Conservation (phyloP, 2,797 vertebrate species). For the Anniella stebbinsi region DNA sequence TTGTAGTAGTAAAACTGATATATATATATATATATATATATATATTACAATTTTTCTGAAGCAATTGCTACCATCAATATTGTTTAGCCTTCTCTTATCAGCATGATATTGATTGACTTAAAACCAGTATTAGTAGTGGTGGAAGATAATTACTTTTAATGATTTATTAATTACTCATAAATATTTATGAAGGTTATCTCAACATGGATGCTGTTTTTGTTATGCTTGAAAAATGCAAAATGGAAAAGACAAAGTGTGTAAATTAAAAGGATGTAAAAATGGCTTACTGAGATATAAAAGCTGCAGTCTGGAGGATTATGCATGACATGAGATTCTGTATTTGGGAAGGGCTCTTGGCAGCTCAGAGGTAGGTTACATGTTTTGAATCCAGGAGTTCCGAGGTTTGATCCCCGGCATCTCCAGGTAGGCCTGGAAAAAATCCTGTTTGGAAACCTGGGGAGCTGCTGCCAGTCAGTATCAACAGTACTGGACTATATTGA, state of each 20-base stretch:
- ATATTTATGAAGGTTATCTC: conserved; percentile 72
- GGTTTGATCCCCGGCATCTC: too few relatives aligned
- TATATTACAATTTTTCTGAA: neutral
- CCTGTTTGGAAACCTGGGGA: too few relatives aligned
- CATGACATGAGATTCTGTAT: conserved; percentile 55
- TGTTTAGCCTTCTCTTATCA: conserved; percentile 48
- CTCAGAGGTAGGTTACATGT: too few relatives aligned
- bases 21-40: neutral
- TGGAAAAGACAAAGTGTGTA: conserved; percentile 40
- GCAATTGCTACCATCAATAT: neutral
- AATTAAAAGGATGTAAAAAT: conserved; percentile 72
- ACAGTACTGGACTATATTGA: neutral
- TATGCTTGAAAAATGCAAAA: conserved; percentile 36
- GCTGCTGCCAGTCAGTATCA: neutral
- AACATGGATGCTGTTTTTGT: conserved; percentile 46
- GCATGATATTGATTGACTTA: conserved; percentile 54
- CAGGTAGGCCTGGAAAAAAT: too few relatives aligned
- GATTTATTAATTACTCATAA: conserved; percentile 76
- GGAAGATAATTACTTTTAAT: conserved; percentile 72
- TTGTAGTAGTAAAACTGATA: conserved; percentile 56
- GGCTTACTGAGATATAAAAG: conserved; percentile 51
- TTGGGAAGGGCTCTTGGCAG: neutral
- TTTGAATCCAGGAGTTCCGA: too few relatives aligned
- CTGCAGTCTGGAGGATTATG: conserved; percentile 43
- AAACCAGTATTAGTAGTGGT: conserved; percentile 63